These are phyloP conservation scores for Coendou prehensilis DNA, from an alignment of 2,797 vertebrate species.

Conservation along the genomic window DNA sequence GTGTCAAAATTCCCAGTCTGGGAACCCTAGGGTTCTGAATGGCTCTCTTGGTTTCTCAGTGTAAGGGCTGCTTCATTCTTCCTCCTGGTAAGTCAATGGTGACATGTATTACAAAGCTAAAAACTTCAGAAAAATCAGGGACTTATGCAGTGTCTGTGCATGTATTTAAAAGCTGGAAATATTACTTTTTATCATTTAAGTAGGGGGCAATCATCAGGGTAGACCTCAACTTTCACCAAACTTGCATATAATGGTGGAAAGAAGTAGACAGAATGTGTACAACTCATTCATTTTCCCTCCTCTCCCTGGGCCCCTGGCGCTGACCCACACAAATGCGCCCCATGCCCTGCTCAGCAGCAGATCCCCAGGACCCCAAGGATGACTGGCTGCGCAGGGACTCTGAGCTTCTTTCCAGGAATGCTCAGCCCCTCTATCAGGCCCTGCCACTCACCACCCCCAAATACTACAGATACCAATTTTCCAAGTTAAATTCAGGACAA, in stretches of 20 bases:
- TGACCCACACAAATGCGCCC: slow-evolving; percentile 72
- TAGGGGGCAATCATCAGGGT: background rate
- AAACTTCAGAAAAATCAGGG: background rate
- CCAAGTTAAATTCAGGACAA: slow-evolving; percentile 81
- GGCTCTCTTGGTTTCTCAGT: background rate
- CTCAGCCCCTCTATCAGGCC: slow-evolving; percentile 63
- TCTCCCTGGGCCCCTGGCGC: slow-evolving; percentile 33
- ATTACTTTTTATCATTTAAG: background rate
- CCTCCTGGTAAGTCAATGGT: background rate
- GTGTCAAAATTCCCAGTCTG: background rate
- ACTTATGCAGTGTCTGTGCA: background rate
- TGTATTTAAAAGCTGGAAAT: background rate
- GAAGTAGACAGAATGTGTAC: background rate
- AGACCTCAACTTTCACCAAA: background rate
- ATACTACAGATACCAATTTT: slow-evolving; percentile 79
- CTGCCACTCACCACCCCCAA: slow-evolving; percentile 70
- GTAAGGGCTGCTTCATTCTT: background rate
- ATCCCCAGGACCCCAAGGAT: slow-evolving; percentile 72
- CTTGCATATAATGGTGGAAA: background rate
- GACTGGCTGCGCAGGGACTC: slow-evolving; percentile 71
- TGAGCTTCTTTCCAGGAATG: slow-evolving; percentile 64
- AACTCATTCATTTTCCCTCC: slow-evolving; percentile 20
- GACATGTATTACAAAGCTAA: background rate
- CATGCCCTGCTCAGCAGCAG: slow-evolving; percentile 74
- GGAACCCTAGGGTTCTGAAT: background rate